Conservation (phyloP, 2,797 vertebrate species). For the Tamandua tetradactyla region DNA sequence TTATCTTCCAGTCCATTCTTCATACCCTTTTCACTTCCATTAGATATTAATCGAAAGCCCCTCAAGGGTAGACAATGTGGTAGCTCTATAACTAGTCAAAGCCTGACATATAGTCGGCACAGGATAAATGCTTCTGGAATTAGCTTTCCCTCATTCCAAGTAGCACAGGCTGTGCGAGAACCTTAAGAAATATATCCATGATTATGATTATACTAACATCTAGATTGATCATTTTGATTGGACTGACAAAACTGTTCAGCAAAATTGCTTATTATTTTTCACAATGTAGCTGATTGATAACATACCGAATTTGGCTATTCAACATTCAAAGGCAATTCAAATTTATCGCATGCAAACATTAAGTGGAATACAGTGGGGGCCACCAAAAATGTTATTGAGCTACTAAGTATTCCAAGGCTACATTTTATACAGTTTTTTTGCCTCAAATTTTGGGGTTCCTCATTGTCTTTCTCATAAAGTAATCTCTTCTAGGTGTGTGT, state of each 20-base stretch:
- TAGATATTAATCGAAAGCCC: not conserved
- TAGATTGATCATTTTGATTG: not conserved
- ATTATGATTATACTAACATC: not conserved
- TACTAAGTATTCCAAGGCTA: not conserved
- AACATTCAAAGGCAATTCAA: not conserved
- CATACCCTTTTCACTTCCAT: not conserved
- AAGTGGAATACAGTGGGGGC: not conserved
- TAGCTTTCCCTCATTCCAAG: not conserved
- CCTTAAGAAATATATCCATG: not conserved
- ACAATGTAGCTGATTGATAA: not conserved
- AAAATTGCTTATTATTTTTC: not conserved
- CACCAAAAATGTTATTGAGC: not conserved
- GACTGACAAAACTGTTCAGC: not conserved
- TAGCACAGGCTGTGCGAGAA: not conserved
- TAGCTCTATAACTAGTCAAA: not conserved
- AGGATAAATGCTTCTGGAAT: not conserved
- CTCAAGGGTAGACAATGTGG: not conserved
- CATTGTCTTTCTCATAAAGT: slow-evolving; percentile 43
- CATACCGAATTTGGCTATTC: not conserved
- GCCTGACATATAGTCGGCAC: not conserved
- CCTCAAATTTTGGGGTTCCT: slow-evolving; percentile 46
- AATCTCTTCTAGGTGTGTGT: slow-evolving; percentile 31
- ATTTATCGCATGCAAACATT: not conserved
- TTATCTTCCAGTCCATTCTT: not conserved
- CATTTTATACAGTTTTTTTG: not conserved